Evolutionary conservation across 2,797 vertebrate genomes (phyloP).

Genomic region (Rhabdophis nuchalis): DNA sequence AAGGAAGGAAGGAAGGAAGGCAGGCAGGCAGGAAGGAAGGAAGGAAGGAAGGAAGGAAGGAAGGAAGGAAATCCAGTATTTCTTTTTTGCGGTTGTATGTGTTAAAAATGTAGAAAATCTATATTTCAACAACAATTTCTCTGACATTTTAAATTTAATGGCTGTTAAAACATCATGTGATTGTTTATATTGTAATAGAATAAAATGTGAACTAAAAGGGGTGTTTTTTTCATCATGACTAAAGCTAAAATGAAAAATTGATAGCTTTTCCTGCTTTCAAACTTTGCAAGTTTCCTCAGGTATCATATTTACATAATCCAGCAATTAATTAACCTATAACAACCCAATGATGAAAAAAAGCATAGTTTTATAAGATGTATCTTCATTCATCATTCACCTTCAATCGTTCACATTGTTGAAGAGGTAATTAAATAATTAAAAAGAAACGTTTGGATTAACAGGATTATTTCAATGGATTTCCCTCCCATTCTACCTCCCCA

Average conservation of each 20-base stretch:
- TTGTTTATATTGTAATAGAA: neutral
- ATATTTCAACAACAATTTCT: no score
- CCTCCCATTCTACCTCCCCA: no score
- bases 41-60: neutral
- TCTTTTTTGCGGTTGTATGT: neutral
- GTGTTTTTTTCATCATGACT: neutral
- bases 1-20: neutral
- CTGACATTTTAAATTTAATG: neutral
- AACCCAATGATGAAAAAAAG: neutral
- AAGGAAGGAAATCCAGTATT: neutral
- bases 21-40: neutral
- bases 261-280: neutral
- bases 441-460: neutral
- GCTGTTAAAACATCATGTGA: neutral
- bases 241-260: neutral
- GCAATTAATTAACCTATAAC: neutral
- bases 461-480: neutral
- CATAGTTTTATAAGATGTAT: neutral
- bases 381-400: neutral
- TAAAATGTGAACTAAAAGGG: neutral
- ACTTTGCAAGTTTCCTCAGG: neutral
- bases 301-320: no score
- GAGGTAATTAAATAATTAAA: neutral
- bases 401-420: neutral
- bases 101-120: no score